Evolutionary conservation across 2,888 invertebrate species (phyloP), one percentile per base, ranked within the genome.

Genomic region (Scrobipalpa atriplicella): DNA sequence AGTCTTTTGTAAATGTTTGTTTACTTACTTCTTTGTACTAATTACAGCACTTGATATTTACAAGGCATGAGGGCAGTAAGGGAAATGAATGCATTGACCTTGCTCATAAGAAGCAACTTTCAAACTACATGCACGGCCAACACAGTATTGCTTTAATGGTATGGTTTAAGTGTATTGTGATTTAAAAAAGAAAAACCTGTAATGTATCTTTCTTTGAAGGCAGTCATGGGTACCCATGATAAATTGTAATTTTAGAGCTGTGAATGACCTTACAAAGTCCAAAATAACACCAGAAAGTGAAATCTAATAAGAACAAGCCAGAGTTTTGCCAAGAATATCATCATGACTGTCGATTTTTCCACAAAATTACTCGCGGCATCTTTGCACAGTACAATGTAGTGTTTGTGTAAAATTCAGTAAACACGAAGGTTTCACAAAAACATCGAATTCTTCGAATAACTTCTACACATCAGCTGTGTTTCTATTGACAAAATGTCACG

Each of bases 401-500:
- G 16, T 19, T 21, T 10, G 54, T 10, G 54, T 18, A 8, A 47
- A 43, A 29, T 29, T 29, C 29, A 29, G 47, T 47, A 47, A 47
- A 47, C 47, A 47, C 47, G 47, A 47, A 47, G 47, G 47, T 47
- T n/a, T 47, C 47, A n/a, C n/a, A 16, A n/a, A n/a, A 47, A 47
- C 47, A 47, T 47, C 47, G 16, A 16, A n/a, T 16, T 16, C n/a
- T 47, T 47, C 1, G 47, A 47, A 16, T 16, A 47, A 47, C 47
- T 47, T 47, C 47, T 47, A n/a, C 5, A n/a, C 8, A 47, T 47
- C 47, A 47, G 47, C 47, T 16, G 47, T 47, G 47, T 47, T 47
- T 47, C 19, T 21, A 10, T 54, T 19, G 54, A 54, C 54, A 54
- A 54, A 54, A 19, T 54, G 54, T 54, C 54, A 54, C 21, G 11